Base-by-base conservation (phyloP, 30 jellyfish, hydroid and myxozoan genomes). In the Pseudorhiza aurosa region DNA sequence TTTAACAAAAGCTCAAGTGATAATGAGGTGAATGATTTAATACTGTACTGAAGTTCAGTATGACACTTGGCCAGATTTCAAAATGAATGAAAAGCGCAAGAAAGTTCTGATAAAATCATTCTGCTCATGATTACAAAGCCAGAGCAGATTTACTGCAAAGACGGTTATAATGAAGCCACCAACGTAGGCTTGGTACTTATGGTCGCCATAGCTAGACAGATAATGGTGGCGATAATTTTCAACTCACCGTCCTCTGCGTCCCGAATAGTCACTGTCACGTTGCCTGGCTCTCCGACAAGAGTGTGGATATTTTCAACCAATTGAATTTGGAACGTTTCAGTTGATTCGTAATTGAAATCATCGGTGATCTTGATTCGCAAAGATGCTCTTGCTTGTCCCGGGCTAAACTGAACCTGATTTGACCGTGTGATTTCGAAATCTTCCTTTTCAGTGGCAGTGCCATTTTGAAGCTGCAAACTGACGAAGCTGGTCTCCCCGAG, bases 221-320 rank as follows among this genome's bases (percentile, higher is more conserved):
- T n/a, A n/a, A n/a, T n/a, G n/a, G n/a, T n/a, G n/a, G n/a, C n/a
- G n/a, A n/a, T n/a, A 46, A 14, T 12, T 14, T 46, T 46, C 6
- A 12, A 45, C 91, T 84, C 53, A 94, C 99, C 96, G 63, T 94
- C 99, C 69, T 94, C 99, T 10, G 67, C 42, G 46, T 94, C 99
- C 3, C 62, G 19, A 33, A 94, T 94, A 31, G 45, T 71, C 10
- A 94, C 94, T 17, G 95, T 78, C 1, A 95, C 94, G 78, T 87
- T 94, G 9, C 88, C 85, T 8, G 81, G 88, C 45, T 70, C 59
- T 7, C 89, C 91, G 26, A 91, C 77, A 0, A 91, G 42, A 7
- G 95, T 28, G 46, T 85, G 90, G 33, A 91, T 37, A 19, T 76
- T 74, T 24, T 81, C 68, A 28, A 45, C 72, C 79, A 94, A 42